Conservation (phyloP, 1,140 invertebrate species). For the Temnothorax longispinosus region DNA sequence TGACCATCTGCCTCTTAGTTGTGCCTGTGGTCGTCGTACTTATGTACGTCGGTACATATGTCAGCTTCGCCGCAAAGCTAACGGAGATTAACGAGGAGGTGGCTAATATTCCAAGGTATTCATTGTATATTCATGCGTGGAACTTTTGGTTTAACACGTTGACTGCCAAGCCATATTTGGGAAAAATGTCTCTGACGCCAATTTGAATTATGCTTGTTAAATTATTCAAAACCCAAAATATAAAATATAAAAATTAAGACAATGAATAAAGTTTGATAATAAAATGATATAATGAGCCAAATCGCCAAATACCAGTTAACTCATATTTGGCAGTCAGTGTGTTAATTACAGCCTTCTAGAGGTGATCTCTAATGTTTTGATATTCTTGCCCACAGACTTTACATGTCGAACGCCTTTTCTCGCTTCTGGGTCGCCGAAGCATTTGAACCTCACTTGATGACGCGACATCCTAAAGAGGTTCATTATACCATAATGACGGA, state of each 20-base stretch:
- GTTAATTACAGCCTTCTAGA: background rate
- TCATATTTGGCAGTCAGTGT: no score
- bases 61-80: conserved; percentile 82
- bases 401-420: conserved; percentile 85
- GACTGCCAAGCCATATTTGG: no score
- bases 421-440: conserved; percentile 86
- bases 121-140: background rate
- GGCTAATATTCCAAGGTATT: conserved; percentile 81
- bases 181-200: no score
- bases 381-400: conserved; percentile 75
- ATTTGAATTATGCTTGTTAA: no score
- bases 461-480: conserved; percentile 72
- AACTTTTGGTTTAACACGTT: no score
- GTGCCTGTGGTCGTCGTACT: conserved; percentile 84
- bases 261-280: no score
- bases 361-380: background rate
- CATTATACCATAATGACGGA: conserved; percentile 82
- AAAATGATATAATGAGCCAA: no score
- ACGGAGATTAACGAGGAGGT: conserved; percentile 84
- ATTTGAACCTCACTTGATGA: conserved; percentile 79
- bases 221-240: no score
- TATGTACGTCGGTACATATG: conserved; percentile 84
- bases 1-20: conserved; percentile 83
- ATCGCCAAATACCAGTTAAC: no score
- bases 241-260: no score